Conservation (phyloP, 1,140 invertebrate genomes). For the Chymomyza costata region DNA sequence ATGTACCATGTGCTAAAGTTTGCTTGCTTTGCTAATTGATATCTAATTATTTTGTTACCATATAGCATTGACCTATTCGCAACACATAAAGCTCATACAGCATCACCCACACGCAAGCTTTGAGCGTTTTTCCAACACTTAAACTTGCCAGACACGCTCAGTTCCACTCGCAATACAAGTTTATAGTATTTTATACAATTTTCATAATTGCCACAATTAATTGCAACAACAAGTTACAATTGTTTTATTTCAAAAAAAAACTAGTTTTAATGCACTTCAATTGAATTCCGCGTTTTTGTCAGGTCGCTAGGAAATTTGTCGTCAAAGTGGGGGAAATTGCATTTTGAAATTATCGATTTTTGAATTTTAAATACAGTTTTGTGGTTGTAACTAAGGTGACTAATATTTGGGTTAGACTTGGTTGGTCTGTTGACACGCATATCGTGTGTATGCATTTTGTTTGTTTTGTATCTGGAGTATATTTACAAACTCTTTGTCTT, state of each 20-base stretch:
- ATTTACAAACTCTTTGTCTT: too few relatives aligned
- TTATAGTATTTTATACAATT: constrained; percentile 20
- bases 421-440: too few relatives aligned
- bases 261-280: constrained; percentile 43
- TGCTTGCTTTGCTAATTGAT: constrained; percentile 45
- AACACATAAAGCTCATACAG: constrained; percentile 15
- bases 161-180: not conserved
- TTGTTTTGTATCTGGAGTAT: too few relatives aligned
- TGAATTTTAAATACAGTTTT: constrained; percentile 24
- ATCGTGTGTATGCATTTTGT: too few relatives aligned
- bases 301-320: constrained; percentile 38
- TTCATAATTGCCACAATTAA: constrained; percentile 61
- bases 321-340: too few relatives aligned
- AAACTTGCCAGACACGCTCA: constrained; percentile 4
- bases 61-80: constrained; percentile 46
- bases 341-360: constrained; percentile 51
- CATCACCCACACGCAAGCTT: constrained; percentile 50
- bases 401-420: too few relatives aligned
- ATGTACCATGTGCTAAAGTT: not conserved
- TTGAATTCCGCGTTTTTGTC: constrained; percentile 34
- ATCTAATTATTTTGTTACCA: constrained; percentile 54
- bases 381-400: too few relatives aligned
- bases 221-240: constrained; percentile 31
- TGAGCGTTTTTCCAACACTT: constrained; percentile 6
- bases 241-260: constrained; percentile 44